phyloP scores from a whole-genome alignment of 2,113 vertebrate genomes.

The Pipa parva region DNA sequence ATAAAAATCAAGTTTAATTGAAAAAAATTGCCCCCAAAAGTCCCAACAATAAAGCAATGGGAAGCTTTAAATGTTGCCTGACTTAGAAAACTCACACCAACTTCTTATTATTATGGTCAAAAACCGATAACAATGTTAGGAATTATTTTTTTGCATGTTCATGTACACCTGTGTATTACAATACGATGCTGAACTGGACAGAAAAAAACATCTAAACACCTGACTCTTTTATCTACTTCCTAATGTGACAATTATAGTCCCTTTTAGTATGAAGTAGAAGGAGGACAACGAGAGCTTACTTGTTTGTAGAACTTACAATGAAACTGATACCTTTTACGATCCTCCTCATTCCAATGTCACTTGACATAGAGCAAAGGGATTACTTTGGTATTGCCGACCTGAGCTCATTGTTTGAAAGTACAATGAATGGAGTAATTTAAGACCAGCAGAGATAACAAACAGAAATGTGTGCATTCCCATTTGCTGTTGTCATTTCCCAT shows the following conservation, averaged over 20 bases:
- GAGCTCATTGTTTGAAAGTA: slow-evolving; percentile 63
- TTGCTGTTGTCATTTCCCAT: slow-evolving; percentile 67
- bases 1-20: too few relatives aligned
- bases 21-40: too few relatives aligned
- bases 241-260: slow-evolving; percentile 2
- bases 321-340: slow-evolving; percentile 68
- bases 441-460: slow-evolving; percentile 52
- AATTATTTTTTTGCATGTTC: too few relatives aligned
- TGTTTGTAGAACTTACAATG: slow-evolving; percentile 55
- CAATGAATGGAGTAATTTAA: slow-evolving; percentile 59
- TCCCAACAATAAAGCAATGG: too few relatives aligned
- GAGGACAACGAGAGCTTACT: slow-evolving; percentile 6
- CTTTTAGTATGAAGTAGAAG: not conserved
- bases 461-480: slow-evolving; percentile 44
- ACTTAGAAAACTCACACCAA: too few relatives aligned
- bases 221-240: slow-evolving; percentile 42
- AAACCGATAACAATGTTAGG: too few relatives aligned
- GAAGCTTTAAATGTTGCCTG: too few relatives aligned
- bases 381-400: slow-evolving; percentile 61
- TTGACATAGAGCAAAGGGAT: slow-evolving; percentile 63
- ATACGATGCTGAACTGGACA: too few relatives aligned
- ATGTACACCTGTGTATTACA: too few relatives aligned
- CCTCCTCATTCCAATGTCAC: slow-evolving; percentile 58
- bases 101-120: too few relatives aligned
- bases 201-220: not conserved